Evolutionary conservation across 1,140 invertebrate genomes (phyloP).

Genomic region (Leptinotarsa lineolata): DNA sequence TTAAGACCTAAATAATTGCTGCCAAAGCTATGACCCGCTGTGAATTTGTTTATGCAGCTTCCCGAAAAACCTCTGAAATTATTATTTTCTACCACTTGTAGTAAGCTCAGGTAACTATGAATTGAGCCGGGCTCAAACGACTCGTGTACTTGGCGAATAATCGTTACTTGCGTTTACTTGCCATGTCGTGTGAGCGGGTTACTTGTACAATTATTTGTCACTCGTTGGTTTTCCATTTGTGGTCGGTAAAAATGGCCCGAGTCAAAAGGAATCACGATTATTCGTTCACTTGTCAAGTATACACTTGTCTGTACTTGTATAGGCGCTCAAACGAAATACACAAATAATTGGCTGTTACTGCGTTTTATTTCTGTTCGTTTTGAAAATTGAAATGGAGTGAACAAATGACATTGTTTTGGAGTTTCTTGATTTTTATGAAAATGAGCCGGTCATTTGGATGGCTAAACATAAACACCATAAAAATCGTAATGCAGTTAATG

Average conservation of each 20-base stretch:
- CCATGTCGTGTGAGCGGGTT: conserved; percentile 23
- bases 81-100: no score
- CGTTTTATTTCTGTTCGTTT: neutral
- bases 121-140: neutral
- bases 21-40: no score
- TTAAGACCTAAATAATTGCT: no score
- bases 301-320: conserved; percentile 22
- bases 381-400: no score
- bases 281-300: conserved; percentile 23
- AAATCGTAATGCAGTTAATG: conserved; percentile 28
- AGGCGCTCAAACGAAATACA: conserved; percentile 11
- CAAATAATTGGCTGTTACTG: conserved; percentile 16
- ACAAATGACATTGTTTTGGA: neutral
- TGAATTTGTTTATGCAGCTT: no score
- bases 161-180: conserved; percentile 19
- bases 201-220: conserved; percentile 27
- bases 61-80: no score
- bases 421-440: conserved; percentile 35
- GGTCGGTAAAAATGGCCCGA: conserved; percentile 12
- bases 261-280: conserved; percentile 24
- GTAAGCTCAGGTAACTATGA: no score
- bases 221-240: conserved; percentile 23
- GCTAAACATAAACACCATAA: conserved; percentile 24
- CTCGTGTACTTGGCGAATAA: conserved; percentile 12
- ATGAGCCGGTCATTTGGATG: conserved; percentile 32